Evolutionary conservation across 1,140 invertebrate species (phyloP), one percentile per base, ranked within the genome.

Genomic region (Diachasmimorpha longicaudata): DNA sequence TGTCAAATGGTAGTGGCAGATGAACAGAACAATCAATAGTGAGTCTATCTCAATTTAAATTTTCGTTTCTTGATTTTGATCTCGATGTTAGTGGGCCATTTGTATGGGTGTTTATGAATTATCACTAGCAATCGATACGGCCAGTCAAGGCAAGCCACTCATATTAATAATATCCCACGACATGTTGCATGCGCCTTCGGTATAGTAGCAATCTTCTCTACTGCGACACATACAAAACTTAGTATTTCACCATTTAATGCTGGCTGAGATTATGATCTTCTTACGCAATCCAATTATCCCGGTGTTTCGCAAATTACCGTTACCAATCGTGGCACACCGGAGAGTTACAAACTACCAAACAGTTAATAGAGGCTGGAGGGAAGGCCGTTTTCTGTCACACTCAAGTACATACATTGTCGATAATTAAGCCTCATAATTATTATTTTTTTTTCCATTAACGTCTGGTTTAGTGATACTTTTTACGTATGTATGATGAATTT

Each of bases 91-190:
- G 8, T 63, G 58, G 58, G 19, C 58, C 58, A 78, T 85, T 85
- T 85, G 83, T 63, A 77, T 81, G 80, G 76, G 78, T 79, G 78
- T 85, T 85, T 84, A 84, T 84, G 81, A 81, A 84, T 83, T 84
- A 82, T 82, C 82, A 76, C 78, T 81, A 78, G 77, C 73, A 78
- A 85, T 86, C 83, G 83, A 86, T 85, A 85, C 83, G 81, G 81
- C 79, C 75, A 84, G 80, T 82, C 86, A 88, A 88, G 85, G 86
- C 79, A 78, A 87, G 78, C 85, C 70, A 81, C 82, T 87, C 25
- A 81, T 79, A 80, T 80, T 76, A 77, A 77, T 79, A 76, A 78
- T 75, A 79, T 72, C 70, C 23, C 70, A 72, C 48, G 48, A 55
- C 36, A 55, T 36, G 42, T 36, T 19, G 70, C 23, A 36, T 66